Evolutionary conservation across 2,113 vertebrate species (phyloP), one percentile per base, ranked within the genome.

Genomic region (Psittacara wagleri): DNA sequence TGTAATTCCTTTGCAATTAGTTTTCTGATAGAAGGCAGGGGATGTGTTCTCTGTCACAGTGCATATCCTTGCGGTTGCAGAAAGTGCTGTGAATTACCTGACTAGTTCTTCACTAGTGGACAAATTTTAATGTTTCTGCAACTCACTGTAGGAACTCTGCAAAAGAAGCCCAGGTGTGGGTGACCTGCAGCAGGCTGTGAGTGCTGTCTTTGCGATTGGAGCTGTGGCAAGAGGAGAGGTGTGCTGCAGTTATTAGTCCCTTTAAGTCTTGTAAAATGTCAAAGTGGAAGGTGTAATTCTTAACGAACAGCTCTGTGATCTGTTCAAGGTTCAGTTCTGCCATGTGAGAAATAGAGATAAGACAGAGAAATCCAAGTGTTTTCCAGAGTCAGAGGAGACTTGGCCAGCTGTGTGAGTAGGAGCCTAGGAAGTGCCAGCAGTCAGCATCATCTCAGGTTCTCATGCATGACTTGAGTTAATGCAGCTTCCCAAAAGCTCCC

Each of bases 381-480:
- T 89, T 94, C 78, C 76, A 72, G 81, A 92, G 88, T 90, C 68
- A 66, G 59, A 81, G 78, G 77, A 86, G 68, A 33, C 76, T 70
- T n/a, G 9, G 81, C 48, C 86, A 89, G 77, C 31, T 81, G 1
- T 61, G 64, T 12, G 48, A 84, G 80, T 33, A 80, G 91, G 76
- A 93, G 83, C 73, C 88, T 78, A 78, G 83, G 86, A 55, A 67
- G 6, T 10, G n/a, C 27, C 85, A 76, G 54, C 37, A 28, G 27
- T 52, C 82, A 62, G 64, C 49, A 73, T 90, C 86, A 43, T 86
- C 88, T 94, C 61, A 92, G 73, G 92, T 78, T 91, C 13, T 48
- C 23, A 1, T 96, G 92, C 95, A 92, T 97, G 95, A 88, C 83
- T 88, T 24, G 1, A 80, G 79, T 90, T 88, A 29, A 73, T 74